Percentiles rank a stretch among this genome's conserved stretches.
Conservation (phyloP, 2,113 vertebrate species). For the Mionectes macconnelli region DNA sequence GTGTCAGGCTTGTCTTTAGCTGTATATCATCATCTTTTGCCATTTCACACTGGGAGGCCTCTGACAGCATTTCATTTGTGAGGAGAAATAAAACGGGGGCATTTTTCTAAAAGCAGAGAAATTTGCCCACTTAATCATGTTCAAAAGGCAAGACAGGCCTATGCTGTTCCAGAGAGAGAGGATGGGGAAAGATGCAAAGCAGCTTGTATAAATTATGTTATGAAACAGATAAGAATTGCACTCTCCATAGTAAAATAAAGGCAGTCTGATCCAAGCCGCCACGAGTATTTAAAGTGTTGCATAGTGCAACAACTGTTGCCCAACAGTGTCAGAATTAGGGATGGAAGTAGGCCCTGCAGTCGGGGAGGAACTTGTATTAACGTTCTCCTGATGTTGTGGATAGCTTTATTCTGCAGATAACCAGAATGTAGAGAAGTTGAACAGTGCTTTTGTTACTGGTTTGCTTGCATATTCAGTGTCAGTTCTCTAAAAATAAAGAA, state of each 20-base stretch:
- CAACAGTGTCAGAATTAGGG: neutral
- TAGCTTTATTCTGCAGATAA: neutral
- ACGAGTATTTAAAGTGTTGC: fast-evolving
- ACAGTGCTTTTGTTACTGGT: neutral
- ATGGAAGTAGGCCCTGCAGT: neutral
- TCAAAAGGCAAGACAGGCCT: neutral
- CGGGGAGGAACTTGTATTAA: neutral
- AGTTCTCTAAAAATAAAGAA: neutral
- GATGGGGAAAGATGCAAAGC: neutral
- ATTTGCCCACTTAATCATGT: neutral
- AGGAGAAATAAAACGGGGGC: neutral
- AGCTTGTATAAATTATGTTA: neutral
- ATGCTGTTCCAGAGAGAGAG: neutral
- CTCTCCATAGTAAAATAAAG: no score
- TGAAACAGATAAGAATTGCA: neutral
- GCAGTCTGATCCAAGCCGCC: neutral
- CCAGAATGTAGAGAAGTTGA: neutral
- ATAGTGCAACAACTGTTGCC: neutral
- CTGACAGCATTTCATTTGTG: neutral
- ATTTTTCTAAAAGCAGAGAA: neutral
- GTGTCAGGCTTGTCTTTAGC: neutral
- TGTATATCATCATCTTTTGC: neutral
- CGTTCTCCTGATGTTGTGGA: neutral
- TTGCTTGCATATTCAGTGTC: neutral
- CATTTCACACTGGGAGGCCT: neutral